Evolutionary conservation across 2,797 vertebrate genomes (phyloP).

Genomic region (Gastrophryne carolinensis): DNA sequence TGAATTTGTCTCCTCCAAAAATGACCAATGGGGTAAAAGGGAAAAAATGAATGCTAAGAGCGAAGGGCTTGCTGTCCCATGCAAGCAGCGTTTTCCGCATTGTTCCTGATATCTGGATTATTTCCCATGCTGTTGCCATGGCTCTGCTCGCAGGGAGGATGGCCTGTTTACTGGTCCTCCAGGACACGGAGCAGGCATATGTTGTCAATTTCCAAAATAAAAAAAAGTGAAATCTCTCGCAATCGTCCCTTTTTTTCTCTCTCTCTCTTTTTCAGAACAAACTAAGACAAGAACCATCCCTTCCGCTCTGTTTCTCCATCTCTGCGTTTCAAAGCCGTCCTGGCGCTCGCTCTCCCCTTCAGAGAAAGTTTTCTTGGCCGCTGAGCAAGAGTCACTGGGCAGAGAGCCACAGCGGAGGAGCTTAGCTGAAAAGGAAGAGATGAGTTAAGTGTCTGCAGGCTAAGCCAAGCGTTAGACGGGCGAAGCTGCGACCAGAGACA

Average conservation of each 20-base stretch:
- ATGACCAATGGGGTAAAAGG: not conserved
- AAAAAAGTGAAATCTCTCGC: constrained; percentile 29
- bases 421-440: constrained; percentile 52
- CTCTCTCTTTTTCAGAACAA: constrained; percentile 36
- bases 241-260: constrained; percentile 6
- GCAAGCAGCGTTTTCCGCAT: constrained; percentile 60
- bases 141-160: constrained; percentile 66
- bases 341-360: constrained; percentile 38
- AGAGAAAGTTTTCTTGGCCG: constrained; percentile 52
- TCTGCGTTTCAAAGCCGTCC: constrained; percentile 27
- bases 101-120: constrained; percentile 73
- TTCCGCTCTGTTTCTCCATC: constrained; percentile 45
- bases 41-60: not conserved
- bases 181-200: constrained; percentile 66
- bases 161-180: constrained; percentile 64
- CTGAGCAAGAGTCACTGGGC: constrained; percentile 53
- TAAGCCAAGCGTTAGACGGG: constrained; percentile 26
- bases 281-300: constrained; percentile 51
- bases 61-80: constrained; percentile 54
- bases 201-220: constrained; percentile 68
- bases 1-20: no score
- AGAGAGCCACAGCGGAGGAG: constrained; percentile 53
- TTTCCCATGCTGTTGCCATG: constrained; percentile 72
- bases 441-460: constrained; percentile 54
- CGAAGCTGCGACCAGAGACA: constrained; percentile 6